phyloP scores from a whole-genome alignment of 2,888 invertebrate species.

The Drosophila barbarae region DNA sequence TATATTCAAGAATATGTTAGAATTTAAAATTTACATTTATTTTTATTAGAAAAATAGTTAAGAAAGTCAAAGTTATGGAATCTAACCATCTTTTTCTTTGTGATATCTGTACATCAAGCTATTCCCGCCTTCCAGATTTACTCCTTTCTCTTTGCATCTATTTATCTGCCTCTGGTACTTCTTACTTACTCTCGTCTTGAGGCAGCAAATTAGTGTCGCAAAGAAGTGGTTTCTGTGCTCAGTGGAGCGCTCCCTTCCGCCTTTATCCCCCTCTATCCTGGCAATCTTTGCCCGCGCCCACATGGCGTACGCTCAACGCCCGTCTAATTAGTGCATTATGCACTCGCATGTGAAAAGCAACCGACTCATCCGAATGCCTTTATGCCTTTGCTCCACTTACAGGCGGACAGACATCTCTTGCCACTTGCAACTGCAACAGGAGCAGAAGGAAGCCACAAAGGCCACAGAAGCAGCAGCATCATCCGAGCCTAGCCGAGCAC shows the following conservation, averaged over 20 bases:
- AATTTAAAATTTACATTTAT: no score
- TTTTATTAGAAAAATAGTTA: no score
- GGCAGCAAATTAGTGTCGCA: constrained; percentile 35
- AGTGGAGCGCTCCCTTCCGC: not conserved
- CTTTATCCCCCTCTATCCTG: not conserved
- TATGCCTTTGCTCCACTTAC: constrained; percentile 56
- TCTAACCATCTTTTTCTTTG: no score
- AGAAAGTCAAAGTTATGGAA: no score
- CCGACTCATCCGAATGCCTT: constrained; percentile 44
- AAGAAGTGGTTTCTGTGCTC: constrained; percentile 13
- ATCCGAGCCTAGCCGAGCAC: constrained; percentile 2
- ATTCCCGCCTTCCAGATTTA: not conserved
- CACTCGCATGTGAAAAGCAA: constrained; percentile 35
- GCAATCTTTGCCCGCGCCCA: constrained; percentile 3
- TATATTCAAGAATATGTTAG: no score
- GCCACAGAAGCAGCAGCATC: constrained; percentile 13
- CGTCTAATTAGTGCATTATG: constrained; percentile 61
- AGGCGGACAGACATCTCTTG: constrained; percentile 43
- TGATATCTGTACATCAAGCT: not conserved
- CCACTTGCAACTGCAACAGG: constrained; percentile 32
- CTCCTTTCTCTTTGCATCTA: not conserved
- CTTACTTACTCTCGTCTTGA: constrained; percentile 4
- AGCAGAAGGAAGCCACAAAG: constrained; percentile 26
- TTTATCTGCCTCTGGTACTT: not conserved
- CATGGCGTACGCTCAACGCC: constrained; percentile 43